These are phyloP conservation scores for Coccyzus lansbergi DNA, from an alignment of 2,797 vertebrate species.

Conservation along the genomic window DNA sequence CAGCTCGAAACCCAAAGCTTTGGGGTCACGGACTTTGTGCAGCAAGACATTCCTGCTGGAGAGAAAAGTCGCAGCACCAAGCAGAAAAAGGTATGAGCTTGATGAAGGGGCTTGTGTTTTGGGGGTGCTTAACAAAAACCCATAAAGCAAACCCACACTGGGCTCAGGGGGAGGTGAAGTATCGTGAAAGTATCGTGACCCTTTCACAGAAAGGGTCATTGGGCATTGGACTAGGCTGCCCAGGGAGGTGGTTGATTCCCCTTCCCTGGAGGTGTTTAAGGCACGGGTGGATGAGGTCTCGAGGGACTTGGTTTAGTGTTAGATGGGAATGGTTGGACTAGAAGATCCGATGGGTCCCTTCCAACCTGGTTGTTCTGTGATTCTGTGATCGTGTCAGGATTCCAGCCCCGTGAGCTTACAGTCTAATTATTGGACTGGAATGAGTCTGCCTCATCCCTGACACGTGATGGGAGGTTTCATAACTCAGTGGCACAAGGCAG, in stretches of 20 bases:
- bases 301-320: no score
- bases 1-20: conserved; percentile 28
- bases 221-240: no score
- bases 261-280: no score
- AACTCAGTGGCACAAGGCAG: fast-evolving
- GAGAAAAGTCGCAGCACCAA: background rate
- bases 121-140: background rate
- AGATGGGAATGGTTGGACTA: no score
- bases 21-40: background rate
- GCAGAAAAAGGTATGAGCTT: conserved; percentile 77
- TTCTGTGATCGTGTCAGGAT: background rate
- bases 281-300: conserved; percentile 3
- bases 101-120: fast-evolving
- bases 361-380: no score
- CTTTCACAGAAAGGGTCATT: no score
- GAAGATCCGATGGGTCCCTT: no score
- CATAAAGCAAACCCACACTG: fast-evolving
- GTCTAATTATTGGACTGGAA: background rate
- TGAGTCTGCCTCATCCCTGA: background rate
- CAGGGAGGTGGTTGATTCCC: no score
- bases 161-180: fast-evolving
- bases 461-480: background rate
- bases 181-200: no score
- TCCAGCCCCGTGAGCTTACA: background rate
- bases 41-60: background rate